phyloP scores from a whole-genome alignment of 2,797 vertebrate species.

The Syndactyla subalaris region DNA sequence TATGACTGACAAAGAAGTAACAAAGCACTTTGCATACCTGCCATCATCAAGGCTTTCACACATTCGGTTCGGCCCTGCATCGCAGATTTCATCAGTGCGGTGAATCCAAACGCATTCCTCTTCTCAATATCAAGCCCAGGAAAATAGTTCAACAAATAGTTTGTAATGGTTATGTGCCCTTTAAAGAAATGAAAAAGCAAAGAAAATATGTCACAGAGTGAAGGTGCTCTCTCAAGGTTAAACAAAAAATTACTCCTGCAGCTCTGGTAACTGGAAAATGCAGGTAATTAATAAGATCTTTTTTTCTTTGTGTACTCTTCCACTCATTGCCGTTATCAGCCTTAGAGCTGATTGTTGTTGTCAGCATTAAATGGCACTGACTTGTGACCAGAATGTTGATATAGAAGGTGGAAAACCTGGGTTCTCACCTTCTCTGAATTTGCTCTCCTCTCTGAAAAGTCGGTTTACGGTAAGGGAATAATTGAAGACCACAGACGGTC shows the following conservation, averaged over 20 bases:
- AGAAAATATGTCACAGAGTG: background rate
- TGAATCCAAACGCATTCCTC: slow-evolving; percentile 92
- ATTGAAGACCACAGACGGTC: background rate
- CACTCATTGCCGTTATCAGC: background rate
- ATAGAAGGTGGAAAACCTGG: background rate
- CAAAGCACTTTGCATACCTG: slow-evolving; percentile 79
- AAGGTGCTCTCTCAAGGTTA: background rate
- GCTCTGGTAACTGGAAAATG: background rate
- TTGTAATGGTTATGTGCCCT: slow-evolving; percentile 94
- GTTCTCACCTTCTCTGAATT: background rate
- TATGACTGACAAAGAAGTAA: background rate
- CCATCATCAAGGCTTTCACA: slow-evolving; percentile 90
- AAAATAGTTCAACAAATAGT: slow-evolving; percentile 95
- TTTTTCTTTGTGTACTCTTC: background rate
- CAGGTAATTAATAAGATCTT: background rate
- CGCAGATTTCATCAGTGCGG: slow-evolving; percentile 95
- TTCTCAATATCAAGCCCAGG: slow-evolving; percentile 90
- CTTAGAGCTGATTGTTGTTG: background rate
- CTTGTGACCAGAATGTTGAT: background rate
- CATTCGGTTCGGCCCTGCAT: slow-evolving; percentile 94
- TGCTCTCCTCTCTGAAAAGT: background rate
- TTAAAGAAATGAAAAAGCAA: slow-evolving; percentile 41
- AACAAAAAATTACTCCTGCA: background rate
- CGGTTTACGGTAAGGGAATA: background rate
- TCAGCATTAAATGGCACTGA: background rate